phyloP scores from a whole-genome alignment of 2,888 invertebrate genomes.

The Piscicola geometra region DNA sequence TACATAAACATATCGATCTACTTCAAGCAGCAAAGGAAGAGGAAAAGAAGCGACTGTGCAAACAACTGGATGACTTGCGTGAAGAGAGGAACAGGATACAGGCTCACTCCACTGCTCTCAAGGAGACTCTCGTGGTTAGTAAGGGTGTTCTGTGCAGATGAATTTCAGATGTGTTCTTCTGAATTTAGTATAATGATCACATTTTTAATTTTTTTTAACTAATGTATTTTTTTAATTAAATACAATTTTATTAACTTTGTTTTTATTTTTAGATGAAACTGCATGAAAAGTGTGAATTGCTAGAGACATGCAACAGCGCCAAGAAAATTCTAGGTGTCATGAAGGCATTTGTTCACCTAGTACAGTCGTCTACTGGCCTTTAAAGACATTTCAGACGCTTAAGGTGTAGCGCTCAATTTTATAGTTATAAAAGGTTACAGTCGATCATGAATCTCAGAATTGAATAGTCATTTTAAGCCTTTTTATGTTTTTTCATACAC shows the following conservation, averaged over 20 bases:
- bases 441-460: no score
- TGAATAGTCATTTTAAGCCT: no score
- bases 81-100: conserved; percentile 10
- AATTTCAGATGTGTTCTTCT: no score
- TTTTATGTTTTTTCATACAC: no score
- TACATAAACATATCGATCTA: not conserved
- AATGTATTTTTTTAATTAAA: not conserved
- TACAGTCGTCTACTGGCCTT: conserved; percentile 8
- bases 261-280: conserved; percentile 12
- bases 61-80: conserved; percentile 1
- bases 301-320: conserved; percentile 23
- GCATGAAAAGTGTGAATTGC: conserved; percentile 25
- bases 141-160: no score
- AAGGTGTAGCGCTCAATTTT: no score
- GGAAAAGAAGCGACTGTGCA: conserved; percentile 47
- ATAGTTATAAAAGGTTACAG: no score
- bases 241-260: not conserved
- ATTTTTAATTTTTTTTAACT: not conserved
- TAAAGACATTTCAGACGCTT: no score
- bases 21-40: conserved; percentile 50
- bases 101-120: not conserved
- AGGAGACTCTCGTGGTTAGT: conserved; percentile 10
- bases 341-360: conserved; percentile 16
- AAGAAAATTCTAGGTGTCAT: conserved; percentile 17
- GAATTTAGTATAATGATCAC: not conserved